Evolutionary conservation across 23 tunicate species (phyloP).

Genomic region (Pegea sp.): DNA sequence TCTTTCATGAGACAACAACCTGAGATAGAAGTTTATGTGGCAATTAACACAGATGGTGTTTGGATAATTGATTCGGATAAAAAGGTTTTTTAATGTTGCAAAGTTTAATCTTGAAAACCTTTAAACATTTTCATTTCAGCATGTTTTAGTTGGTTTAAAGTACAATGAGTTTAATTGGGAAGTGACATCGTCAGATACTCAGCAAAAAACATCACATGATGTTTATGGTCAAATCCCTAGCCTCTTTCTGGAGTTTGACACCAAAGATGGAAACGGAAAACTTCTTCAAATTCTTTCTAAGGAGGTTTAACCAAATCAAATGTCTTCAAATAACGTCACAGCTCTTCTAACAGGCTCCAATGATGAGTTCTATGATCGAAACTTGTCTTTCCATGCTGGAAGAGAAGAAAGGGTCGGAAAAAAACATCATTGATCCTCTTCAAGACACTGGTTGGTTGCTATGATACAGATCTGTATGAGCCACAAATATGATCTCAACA

Average conservation of each 20-base stretch:
- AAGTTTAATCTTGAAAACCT: background rate
- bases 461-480: too few relatives aligned
- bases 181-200: constrained; percentile 10
- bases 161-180: constrained; percentile 80
- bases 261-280: constrained; percentile 4
- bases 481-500: too few relatives aligned
- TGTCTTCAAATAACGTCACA: too few relatives aligned
- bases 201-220: background rate
- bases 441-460: too few relatives aligned
- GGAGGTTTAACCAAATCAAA: constrained; percentile 12
- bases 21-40: constrained; percentile 28
- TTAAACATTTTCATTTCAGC: constrained; percentile 7
- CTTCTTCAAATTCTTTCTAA: constrained; percentile 57
- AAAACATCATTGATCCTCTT: too few relatives aligned
- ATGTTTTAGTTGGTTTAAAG: constrained; percentile 48
- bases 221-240: constrained; percentile 16
- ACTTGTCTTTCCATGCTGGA: constrained; percentile 25
- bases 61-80: constrained; percentile 56
- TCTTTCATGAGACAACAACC: constrained; percentile 15
- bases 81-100: constrained; percentile 14
- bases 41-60: constrained; percentile 50
- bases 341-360: constrained; percentile 46
- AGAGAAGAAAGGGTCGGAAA: constrained; percentile 19
- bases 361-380: constrained; percentile 91
- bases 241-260: constrained; percentile 64